Conservation (phyloP, 2,797 vertebrate genomes). For the Poeciliopsis gracilis region DNA sequence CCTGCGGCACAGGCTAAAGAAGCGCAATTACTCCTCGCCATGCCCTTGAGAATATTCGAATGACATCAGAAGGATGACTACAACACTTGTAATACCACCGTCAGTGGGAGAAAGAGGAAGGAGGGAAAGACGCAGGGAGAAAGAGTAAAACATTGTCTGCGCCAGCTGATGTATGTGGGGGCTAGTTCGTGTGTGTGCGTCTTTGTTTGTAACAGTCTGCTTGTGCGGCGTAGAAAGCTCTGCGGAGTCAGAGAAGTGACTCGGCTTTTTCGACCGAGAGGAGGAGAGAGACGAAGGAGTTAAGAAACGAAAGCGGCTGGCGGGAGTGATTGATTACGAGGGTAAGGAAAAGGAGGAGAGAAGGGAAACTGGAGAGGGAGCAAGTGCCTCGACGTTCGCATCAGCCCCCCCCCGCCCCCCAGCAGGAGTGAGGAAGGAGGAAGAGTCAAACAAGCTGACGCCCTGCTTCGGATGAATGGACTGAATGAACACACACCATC, state of each 20-base stretch:
- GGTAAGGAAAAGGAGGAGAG: constrained; percentile 42
- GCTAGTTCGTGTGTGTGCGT: constrained; percentile 27
- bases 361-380: constrained; percentile 23
- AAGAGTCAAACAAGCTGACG: constrained; percentile 65
- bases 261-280: constrained; percentile 46
- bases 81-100: constrained; percentile 39
- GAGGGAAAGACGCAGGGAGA: constrained; percentile 29
- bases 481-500: constrained; percentile 61
- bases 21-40: constrained; percentile 34
- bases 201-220: constrained; percentile 46
- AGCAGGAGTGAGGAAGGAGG: constrained; percentile 40
- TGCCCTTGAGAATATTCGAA: constrained; percentile 11
- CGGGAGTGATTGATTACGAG: constrained; percentile 39
- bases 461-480: constrained; percentile 70
- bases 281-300: constrained; percentile 32
- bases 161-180: constrained; percentile 20
- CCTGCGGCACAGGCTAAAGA: constrained; percentile 9
- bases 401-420: constrained; percentile 18
- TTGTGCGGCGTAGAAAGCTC: constrained; percentile 58
- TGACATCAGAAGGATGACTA: constrained; percentile 63
- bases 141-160: constrained; percentile 50
- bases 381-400: constrained; percentile 52
- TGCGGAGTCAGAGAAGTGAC: constrained; percentile 68
- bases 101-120: constrained; percentile 30
- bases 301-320: constrained; percentile 41